A percentile compares a stretch with the other conserved stretches of the same genome.
These are phyloP conservation scores for Ips typographus DNA, from an alignment of 1,140 invertebrate species.

Conservation along the genomic window DNA sequence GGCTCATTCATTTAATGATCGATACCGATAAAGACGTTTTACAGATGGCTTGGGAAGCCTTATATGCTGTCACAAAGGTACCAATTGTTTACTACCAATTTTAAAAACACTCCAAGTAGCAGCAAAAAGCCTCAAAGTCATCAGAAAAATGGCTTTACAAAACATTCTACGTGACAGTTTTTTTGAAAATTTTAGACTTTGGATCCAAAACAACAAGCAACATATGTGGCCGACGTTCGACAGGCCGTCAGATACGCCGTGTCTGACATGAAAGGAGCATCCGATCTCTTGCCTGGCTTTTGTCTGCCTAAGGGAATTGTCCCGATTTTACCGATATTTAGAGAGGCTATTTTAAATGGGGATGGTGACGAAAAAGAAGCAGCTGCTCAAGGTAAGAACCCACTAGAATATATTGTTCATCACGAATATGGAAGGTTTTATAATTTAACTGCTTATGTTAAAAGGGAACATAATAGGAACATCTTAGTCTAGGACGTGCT, in stretches of 20 bases:
- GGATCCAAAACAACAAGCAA: slow-evolving; percentile 76
- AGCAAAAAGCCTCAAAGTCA: too few relatives aligned
- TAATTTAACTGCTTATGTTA: too few relatives aligned
- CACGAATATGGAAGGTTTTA: too few relatives aligned
- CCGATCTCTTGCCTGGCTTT: slow-evolving; percentile 85
- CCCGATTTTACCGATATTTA: slow-evolving; percentile 90
- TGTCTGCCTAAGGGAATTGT: slow-evolving; percentile 91
- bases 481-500: background rate
- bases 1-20: slow-evolving; percentile 82
- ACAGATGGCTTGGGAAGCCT: slow-evolving; percentile 84
- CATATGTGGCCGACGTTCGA: slow-evolving; percentile 83
- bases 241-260: slow-evolving; percentile 89
- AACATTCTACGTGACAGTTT: background rate
- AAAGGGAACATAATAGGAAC: too few relatives aligned
- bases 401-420: too few relatives aligned
- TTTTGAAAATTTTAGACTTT: slow-evolving; percentile 61
- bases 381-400: slow-evolving; percentile 67
- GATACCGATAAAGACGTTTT: slow-evolving; percentile 80
- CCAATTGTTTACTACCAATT: background rate
- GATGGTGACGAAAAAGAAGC: slow-evolving; percentile 92
- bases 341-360: slow-evolving; percentile 94
- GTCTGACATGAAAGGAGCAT: slow-evolving; percentile 75
- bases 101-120: background rate
- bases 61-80: slow-evolving; percentile 86
- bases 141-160: background rate